Conservation (phyloP, 92 coral and sea anemone species). For the Nematostella vectensis region DNA sequence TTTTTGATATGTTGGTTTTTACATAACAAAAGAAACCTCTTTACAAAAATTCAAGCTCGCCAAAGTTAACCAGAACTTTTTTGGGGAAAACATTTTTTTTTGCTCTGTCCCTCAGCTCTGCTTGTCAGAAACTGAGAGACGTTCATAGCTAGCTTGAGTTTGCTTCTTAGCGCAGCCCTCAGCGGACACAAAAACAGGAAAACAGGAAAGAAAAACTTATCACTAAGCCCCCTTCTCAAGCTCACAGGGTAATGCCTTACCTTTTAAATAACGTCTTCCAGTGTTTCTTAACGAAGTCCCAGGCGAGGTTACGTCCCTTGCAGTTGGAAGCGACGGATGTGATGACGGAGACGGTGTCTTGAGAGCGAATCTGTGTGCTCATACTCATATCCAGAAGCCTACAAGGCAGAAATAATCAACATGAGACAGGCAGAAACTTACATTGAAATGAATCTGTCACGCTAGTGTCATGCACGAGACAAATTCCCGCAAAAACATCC, state of each 20-base stretch:
- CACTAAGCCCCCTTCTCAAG: background rate
- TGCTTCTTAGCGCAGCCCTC: no score
- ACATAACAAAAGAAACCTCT: no score
- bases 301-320: slow-evolving; percentile 48
- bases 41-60: no score
- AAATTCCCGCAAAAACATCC: background rate
- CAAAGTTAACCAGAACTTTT: no score
- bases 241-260: slow-evolving; percentile 4
- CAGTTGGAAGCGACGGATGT: slow-evolving; percentile 51
- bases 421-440: background rate
- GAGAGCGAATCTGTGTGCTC: slow-evolving; percentile 49
- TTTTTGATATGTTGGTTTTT: no score
- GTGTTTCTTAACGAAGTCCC: slow-evolving; percentile 44
- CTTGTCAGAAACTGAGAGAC: no score
- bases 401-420: background rate
- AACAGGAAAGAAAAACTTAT: background rate
- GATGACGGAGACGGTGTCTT: slow-evolving; percentile 60
- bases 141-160: no score
- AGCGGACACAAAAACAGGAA: background rate
- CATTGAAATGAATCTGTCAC: background rate
- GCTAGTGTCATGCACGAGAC: background rate
- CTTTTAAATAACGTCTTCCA: slow-evolving; percentile 38
- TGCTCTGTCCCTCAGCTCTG: background rate
- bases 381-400: slow-evolving; percentile 42
- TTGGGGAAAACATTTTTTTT: no score